These are phyloP conservation scores for Triplophysa rosa DNA, from an alignment of 2,113 vertebrate species.

Conservation along the genomic window DNA sequence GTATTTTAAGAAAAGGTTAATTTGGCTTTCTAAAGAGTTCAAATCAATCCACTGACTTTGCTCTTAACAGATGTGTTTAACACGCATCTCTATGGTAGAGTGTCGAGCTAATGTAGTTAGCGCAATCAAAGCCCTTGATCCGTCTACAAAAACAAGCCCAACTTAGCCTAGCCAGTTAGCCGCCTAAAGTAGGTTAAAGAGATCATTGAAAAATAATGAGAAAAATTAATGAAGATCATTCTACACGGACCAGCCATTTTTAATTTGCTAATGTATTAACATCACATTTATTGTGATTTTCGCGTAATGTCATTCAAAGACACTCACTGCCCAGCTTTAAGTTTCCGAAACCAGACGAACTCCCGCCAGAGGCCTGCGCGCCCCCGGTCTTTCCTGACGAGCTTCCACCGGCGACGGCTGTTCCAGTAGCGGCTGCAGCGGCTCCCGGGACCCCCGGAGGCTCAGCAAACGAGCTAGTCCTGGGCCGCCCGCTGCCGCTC, in stretches of 20 bases:
- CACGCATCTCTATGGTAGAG: background rate
- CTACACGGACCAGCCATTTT: too few species aligned
- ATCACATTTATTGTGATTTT: background rate
- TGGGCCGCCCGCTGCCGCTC: slow-evolving; percentile 84
- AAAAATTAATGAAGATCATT: background rate
- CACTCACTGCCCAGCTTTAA: slow-evolving; percentile 77
- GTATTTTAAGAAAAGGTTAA: background rate
- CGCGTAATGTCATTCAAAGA: slow-evolving; percentile 12
- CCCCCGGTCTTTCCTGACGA: slow-evolving; percentile 79
- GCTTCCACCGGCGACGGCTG: slow-evolving; percentile 74
- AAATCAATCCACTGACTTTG: background rate
- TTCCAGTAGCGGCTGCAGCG: slow-evolving; percentile 74
- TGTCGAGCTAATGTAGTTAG: slow-evolving; percentile 27
- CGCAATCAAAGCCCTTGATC: slow-evolving; percentile 56
- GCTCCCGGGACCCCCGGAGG: slow-evolving; percentile 79
- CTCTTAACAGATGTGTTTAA: background rate
- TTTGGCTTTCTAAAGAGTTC: background rate
- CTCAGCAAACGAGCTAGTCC: slow-evolving; percentile 83
- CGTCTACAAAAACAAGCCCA: slow-evolving; percentile 67
- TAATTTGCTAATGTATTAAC: background rate
- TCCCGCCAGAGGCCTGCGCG: slow-evolving; percentile 76
- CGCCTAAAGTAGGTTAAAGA: slow-evolving; percentile 49
- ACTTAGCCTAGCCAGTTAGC: slow-evolving; percentile 54
- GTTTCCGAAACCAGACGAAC: slow-evolving; percentile 78
- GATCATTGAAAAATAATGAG: slow-evolving; percentile 9